Evolutionary conservation across 2,113 vertebrate species (phyloP).

Genomic region (Cranoglanis bouderius): DNA sequence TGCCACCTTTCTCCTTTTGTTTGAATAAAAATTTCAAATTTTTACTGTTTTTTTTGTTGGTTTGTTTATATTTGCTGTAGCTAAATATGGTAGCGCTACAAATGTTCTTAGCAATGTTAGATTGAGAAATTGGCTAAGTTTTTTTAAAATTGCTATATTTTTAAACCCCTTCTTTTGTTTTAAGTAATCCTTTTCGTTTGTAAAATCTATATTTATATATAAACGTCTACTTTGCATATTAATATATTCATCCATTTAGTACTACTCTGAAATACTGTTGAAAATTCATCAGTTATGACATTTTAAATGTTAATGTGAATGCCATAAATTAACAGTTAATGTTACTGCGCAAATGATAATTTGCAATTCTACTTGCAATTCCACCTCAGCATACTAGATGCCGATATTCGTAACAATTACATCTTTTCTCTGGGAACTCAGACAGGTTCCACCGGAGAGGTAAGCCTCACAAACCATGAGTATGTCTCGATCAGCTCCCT

Average conservation of each 20-base stretch:
- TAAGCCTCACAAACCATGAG: not conserved
- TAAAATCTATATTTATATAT: not conserved
- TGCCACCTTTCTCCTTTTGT: not conserved
- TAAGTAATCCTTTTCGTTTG: not conserved
- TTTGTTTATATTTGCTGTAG: not conserved
- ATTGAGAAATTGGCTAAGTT: not conserved
- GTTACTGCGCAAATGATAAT: not conserved
- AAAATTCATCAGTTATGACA: not conserved
- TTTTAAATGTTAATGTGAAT: not conserved
- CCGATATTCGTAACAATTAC: not conserved
- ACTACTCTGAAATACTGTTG: not conserved
- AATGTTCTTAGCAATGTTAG: not conserved
- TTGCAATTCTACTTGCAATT: not conserved
- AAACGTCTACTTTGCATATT: not conserved
- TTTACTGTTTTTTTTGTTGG: too few species aligned
- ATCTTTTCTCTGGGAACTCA: not conserved
- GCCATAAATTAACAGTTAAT: not conserved
- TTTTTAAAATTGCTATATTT: not conserved
- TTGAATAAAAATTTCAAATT: not conserved
- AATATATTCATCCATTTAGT: not conserved
- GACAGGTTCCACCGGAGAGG: not conserved
- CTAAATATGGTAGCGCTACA: not conserved
- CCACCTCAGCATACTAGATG: not conserved
- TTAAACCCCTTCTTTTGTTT: not conserved
- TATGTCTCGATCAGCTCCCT: too few species aligned